These are phyloP conservation scores for Venustoraphidia nigricollis DNA, from an alignment of 2,888 invertebrate genomes.

Conservation along the genomic window DNA sequence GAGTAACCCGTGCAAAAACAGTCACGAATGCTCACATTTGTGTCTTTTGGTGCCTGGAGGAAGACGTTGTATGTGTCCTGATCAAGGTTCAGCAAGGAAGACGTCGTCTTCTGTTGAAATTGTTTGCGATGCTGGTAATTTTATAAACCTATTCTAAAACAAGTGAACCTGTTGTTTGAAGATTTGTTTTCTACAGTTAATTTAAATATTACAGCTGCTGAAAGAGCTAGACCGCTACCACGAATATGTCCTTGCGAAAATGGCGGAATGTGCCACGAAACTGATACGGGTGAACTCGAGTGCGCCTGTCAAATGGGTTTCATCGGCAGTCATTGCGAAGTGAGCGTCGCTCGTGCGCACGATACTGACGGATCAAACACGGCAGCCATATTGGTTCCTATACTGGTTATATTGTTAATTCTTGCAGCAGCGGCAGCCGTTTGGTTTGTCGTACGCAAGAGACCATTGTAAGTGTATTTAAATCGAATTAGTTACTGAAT, in stretches of 20 bases:
- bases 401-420: conserved; percentile 61
- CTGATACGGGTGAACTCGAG: conserved; percentile 35
- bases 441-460: conserved; percentile 67
- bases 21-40: conserved; percentile 73
- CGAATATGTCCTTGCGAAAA: conserved; percentile 73
- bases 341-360: conserved; percentile 41
- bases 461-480: conserved; percentile 62
- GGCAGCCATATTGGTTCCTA: conserved; percentile 66
- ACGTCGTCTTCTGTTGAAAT: conserved; percentile 40
- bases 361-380: conserved; percentile 38
- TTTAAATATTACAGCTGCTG: conserved; percentile 39
- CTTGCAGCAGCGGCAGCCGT: conserved; percentile 57
- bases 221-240: conserved; percentile 57
- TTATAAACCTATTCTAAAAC: background rate
- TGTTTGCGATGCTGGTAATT: conserved; percentile 61
- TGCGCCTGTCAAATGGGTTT: conserved; percentile 64
- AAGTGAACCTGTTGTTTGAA: background rate
- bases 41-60: conserved; percentile 84
- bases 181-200: background rate
- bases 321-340: conserved; percentile 59
- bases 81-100: conserved; percentile 37
- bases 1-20: conserved; percentile 47
- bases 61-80: conserved; percentile 84
- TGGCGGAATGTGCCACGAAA: conserved; percentile 56
- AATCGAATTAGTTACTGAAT: background rate